Evolutionary conservation across 2,113 vertebrate species (phyloP).

Genomic region (Archilochus colubris): DNA sequence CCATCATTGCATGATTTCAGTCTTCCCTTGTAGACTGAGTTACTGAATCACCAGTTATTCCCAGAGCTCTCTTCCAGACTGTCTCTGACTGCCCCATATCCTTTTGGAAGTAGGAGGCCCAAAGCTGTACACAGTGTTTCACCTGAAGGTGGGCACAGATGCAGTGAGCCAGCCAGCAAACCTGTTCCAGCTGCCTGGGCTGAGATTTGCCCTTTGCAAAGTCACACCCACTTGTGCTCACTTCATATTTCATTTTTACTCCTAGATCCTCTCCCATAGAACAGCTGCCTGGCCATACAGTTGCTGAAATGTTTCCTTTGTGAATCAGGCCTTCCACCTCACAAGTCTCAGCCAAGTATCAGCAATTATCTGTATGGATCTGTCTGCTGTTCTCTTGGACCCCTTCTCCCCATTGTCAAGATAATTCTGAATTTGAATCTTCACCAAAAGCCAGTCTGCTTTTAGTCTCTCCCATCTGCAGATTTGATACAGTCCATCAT

Average conservation of each 20-base stretch:
- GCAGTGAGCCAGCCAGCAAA: not conserved
- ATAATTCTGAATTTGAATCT: conserved; percentile 4
- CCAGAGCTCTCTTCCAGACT: not conserved
- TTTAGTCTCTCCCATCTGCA: not conserved
- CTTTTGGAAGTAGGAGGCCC: not conserved
- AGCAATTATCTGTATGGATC: not conserved
- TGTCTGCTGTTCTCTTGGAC: not conserved
- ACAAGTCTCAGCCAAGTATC: not conserved
- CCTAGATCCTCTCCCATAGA: not conserved
- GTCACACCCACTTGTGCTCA: not conserved
- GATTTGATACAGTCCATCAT: not conserved
- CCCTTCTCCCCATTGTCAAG: not conserved
- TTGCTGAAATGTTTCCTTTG: not conserved
- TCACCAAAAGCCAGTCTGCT: conserved; percentile 20
- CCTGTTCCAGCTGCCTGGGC: not conserved
- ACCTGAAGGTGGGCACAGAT: not conserved
- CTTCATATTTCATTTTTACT: not conserved
- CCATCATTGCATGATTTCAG: not conserved
- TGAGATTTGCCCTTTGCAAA: not conserved
- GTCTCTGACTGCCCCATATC: not conserved
- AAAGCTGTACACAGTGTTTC: not conserved
- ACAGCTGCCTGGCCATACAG: not conserved
- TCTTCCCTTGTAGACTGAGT: not conserved
- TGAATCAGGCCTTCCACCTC: not conserved
- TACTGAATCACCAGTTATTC: not conserved